Evolutionary conservation across 2,113 vertebrate genomes (phyloP).

Genomic region (Gopherus evgoodei): DNA sequence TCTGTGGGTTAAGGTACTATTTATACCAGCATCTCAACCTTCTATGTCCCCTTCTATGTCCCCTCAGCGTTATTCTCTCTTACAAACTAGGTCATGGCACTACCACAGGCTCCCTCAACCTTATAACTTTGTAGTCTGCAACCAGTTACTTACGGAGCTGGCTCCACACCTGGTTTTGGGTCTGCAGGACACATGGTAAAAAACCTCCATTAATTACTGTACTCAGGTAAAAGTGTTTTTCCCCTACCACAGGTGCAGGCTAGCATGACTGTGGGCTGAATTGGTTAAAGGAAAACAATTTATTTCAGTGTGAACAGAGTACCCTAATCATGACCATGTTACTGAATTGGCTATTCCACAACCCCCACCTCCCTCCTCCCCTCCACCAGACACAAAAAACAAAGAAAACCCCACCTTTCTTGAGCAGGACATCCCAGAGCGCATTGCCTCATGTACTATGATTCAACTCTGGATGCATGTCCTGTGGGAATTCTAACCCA

Average conservation of each 20-base stretch:
- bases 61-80: background rate
- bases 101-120: background rate
- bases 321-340: background rate
- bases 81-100: background rate
- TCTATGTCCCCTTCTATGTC: background rate
- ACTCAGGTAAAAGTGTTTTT: background rate
- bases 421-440: background rate
- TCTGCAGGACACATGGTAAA: background rate
- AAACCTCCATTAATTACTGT: background rate
- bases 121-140: background rate
- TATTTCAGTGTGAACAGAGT: background rate
- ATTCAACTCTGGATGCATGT: background rate
- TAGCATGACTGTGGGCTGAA: background rate
- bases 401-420: background rate
- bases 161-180: background rate
- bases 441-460: background rate
- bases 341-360: background rate
- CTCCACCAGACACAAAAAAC: background rate
- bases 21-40: background rate
- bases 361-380: no score
- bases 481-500: background rate
- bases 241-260: background rate
- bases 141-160: background rate
- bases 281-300: background rate
- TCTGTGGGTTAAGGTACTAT: fast-evolving